Base-by-base conservation (phyloP, 1,140 invertebrate genomes). In the Pseudomyrmex gracilis region DNA sequence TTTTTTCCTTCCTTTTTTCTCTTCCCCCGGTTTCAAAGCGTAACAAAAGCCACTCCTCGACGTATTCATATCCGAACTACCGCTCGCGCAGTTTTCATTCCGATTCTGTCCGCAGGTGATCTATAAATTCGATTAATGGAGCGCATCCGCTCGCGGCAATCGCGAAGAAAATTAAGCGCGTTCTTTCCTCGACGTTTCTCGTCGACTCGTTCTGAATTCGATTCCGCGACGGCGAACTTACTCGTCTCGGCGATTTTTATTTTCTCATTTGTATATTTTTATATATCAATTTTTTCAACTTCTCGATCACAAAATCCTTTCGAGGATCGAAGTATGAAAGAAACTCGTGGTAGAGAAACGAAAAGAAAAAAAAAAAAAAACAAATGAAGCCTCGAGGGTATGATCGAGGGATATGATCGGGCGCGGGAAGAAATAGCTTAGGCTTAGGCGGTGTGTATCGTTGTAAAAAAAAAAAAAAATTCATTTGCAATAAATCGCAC, bases 121-220 rank as follows among this genome's bases (percentile, higher is more conserved):
- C 73, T 80, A 82, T 87, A 87, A 87, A 87, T 87, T 87, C 74
- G 80, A 55, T 74, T 87, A 87, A 87, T 87, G 87, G 73, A 78
- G 34, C 49, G 17, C 77, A 34, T 60, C 67, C 34, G 34, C 34
- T 34, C 34, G 34, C 34, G 34, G 66, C 13, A 24, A 8, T 12
- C 22, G 53, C 13, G 61, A 20, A 43, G 24, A 12, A 15, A 20
- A 55, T 66, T 34, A 77, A 67, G 1, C 12, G 12, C n/a, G 49
- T 55, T 5, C 66, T 47, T 15, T 53, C 47, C 12, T 67, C 47
- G 24, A 13, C 43, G 24, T 24, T 34, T 63, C 43, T n/a, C 43
- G n/a, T n/a, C n/a, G n/a, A n/a, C n/a, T 58, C 43, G 15, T 15
- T 3, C 58, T 58, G 7, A 47, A 53, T 77, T 66, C 3, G 34